Conservation (phyloP, 2,113 vertebrate genomes). For the Athene noctua region DNA sequence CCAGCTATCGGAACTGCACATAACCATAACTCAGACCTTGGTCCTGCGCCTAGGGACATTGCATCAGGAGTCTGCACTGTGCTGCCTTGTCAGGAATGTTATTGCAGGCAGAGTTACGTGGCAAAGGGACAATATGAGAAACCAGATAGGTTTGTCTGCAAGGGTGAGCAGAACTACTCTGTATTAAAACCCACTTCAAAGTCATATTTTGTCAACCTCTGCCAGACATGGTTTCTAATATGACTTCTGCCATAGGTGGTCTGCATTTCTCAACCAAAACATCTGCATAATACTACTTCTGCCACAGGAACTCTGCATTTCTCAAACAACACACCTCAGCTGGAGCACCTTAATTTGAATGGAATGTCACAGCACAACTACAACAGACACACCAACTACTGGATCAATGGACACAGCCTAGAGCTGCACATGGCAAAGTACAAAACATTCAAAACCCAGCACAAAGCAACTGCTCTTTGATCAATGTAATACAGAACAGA, state of each 20-base stretch:
- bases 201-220: background rate
- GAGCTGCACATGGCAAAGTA: fast-evolving
- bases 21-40: fast-evolving
- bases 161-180: background rate
- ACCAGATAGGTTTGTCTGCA: background rate
- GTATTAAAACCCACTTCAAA: background rate
- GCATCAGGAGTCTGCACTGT: background rate
- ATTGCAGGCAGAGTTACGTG: background rate
- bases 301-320: background rate
- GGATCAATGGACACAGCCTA: background rate
- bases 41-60: background rate
- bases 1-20: fast-evolving
- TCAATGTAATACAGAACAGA: background rate
- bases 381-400: background rate
- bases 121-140: background rate
- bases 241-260: background rate
- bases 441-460: background rate
- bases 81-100: background rate
- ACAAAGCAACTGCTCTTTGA: background rate
- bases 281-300: too few relatives aligned
- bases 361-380: background rate
- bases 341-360: background rate
- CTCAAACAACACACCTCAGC: background rate
- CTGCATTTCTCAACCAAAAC: background rate
- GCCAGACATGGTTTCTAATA: background rate